phyloP scores from a whole-genome alignment of 2,797 vertebrate genomes.

The Delichon dasypus region DNA sequence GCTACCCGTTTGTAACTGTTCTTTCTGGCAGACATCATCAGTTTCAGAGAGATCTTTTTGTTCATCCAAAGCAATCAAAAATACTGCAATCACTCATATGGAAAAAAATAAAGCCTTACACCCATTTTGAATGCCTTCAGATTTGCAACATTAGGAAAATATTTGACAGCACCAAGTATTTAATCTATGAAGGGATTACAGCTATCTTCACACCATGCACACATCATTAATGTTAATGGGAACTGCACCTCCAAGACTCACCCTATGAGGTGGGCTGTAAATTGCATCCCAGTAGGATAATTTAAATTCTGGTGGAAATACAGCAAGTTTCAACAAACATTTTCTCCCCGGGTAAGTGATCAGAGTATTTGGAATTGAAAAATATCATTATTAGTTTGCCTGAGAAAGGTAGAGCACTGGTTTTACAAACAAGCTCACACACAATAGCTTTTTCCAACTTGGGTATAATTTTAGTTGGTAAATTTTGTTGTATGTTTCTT shows the following conservation, averaged over 20 bases:
- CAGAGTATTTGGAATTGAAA: constrained; percentile 5
- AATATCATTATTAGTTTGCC: background rate
- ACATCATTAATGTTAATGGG: constrained; percentile 13
- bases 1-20: background rate
- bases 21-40: background rate
- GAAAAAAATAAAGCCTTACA: background rate
- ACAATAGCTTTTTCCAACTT: background rate
- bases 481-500: background rate
- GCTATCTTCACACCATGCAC: background rate
- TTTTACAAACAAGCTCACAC: background rate
- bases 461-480: background rate
- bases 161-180: constrained; percentile 10
- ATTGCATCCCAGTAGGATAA: constrained; percentile 26
- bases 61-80: background rate
- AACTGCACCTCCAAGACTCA: constrained; percentile 3
- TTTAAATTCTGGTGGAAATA: constrained; percentile 19
- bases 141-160: constrained; percentile 9
- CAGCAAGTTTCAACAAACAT: constrained; percentile 8
- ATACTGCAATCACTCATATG: background rate
- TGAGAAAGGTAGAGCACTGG: background rate
- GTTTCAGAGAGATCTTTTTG: background rate
- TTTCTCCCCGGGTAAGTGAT: constrained; percentile 15
- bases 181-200: constrained; percentile 24
- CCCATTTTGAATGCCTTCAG: background rate
- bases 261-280: constrained; percentile 7